Base-by-base conservation (phyloP, 2,113 vertebrate genomes). In the Emydura subglobosa region DNA sequence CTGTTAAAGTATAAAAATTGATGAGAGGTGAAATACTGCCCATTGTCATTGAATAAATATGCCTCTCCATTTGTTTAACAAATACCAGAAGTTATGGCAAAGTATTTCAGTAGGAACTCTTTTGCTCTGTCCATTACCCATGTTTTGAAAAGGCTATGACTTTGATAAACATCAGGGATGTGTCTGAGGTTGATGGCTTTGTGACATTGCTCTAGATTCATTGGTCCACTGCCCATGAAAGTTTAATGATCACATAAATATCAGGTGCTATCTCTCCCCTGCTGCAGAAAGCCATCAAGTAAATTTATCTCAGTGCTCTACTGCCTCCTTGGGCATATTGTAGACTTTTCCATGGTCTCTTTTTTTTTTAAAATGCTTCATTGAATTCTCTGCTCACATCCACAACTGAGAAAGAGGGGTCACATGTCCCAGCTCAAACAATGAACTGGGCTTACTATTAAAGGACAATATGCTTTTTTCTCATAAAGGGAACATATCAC, bases 211-310 rank as follows among this genome's bases (percentile, higher is more conserved):
- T 97, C 57, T 57, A 86, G 86, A 96, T 94, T 97, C 93, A 90
- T 3, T 1, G 87, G 79, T 72, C 79, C 65, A 87, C 61, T 79
- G 82, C 84, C 79, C 92, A 83, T 10, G 54, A 59, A 89, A 96
- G 47, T 95, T 94, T 96, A 98, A 97, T 81, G 57, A 81, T 79
- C 2, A 0, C 90, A 95, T 98, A 97, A 97, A 97, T 97, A 98
- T 91, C 83, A 96, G 93, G 86, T 87, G 31, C 76, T 88, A 4
- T 91, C 87, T 97, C 57, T 92, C 25, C 42, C 13, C n/a, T 50
- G 80, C 88, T 96, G 57, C 85, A 92, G 81, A 97, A 96, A 88
- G 31, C 79, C 87, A 92, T 92, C 9, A 7, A 55, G 79, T 90
- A 86, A 79, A 96, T 97, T 96, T 93, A 87, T 95, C 96, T 96